phyloP scores from a whole-genome alignment of 2,888 invertebrate species.

The Plemyria rubiginata region DNA sequence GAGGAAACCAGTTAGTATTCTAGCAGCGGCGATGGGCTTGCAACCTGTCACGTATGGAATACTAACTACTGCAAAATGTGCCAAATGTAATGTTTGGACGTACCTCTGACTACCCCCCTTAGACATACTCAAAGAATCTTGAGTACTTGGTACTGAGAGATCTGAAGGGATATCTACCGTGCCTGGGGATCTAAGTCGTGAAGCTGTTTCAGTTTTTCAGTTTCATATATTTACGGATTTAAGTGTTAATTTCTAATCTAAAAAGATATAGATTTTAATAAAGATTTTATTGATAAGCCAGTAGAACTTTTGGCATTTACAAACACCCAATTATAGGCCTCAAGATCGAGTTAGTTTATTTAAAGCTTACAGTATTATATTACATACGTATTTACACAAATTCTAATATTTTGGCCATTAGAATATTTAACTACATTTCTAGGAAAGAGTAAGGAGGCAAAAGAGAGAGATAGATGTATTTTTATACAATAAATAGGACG shows the following conservation, averaged over 20 bases:
- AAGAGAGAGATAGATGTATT: background rate
- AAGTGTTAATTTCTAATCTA: background rate
- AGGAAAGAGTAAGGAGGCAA: conserved; percentile 24
- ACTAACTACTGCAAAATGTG: too few species aligned
- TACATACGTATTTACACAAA: conserved; percentile 34
- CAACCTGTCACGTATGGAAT: too few species aligned
- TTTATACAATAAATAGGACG: conserved; percentile 32
- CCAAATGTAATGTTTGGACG: too few species aligned
- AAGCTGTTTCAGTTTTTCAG: too few species aligned
- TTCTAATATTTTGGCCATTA: conserved; percentile 42
- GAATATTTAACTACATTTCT: conserved; percentile 32
- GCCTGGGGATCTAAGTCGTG: too few species aligned
- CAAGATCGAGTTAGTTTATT: conserved; percentile 37
- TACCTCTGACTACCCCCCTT: too few species aligned
- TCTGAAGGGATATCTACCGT: too few species aligned
- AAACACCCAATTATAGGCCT: conserved; percentile 37
- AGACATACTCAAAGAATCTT: too few species aligned
- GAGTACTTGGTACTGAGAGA: too few species aligned
- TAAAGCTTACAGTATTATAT: conserved; percentile 41
- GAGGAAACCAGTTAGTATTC: too few species aligned
- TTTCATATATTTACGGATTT: background rate
- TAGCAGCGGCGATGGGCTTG: too few species aligned
- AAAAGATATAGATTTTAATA: too few species aligned
- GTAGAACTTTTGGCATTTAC: conserved; percentile 32
- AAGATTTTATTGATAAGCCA: conserved; percentile 24